Evolutionary conservation across 53 echinoderm and acorn worm genomes (phyloP), one percentile per base, ranked within the genome.

Genomic region (Holothuria leucospilota): DNA sequence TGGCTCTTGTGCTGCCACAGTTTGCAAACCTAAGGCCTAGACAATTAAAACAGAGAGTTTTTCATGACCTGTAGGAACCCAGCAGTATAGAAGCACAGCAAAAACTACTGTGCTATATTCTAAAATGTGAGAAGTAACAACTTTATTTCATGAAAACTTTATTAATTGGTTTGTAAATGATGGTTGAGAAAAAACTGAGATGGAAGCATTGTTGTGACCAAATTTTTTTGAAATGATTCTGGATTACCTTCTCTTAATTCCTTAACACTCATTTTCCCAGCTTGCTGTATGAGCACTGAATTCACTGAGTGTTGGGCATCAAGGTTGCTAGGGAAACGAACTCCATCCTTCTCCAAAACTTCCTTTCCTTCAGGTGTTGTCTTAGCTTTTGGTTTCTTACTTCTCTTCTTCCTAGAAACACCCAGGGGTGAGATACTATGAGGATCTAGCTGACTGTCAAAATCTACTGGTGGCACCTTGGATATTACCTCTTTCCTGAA

Each of bases 301-400:
- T 94, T 96, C 8, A 96, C 97, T 18, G 94, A 90, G 63, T 96
- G 97, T 90, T 94, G 94, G 39, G 83, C 88, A 84, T 94, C 88
- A 42, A 96, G 85, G 62, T 96, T 96, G 56, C 65, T 29, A 5
- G 93, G 94, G 70, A 96, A 96, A 18, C 97, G 75, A 4, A 96
- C 89, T 0, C 97, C 97, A 15, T 93, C 88, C 56, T 90, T 81
- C 52, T 95, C 94, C 2, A 92, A 58, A 40, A 88, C 86, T 59
- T 90, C 82, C 42, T 24, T 58, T 13, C 26, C 62, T 77, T 88
- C 86, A 29, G 84, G 71, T 13, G 90, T 80, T 51, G 85, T 86
- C 28, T 77, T 87, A 39, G 85, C 84, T 30, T 90, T 87, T 51
- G 89, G 87, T 69, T 89, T 93, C 41, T 38, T 77, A 16, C 67